Evolutionary conservation across 2,797 vertebrate species (phyloP).

Genomic region (Micropoecilia bifurca): DNA sequence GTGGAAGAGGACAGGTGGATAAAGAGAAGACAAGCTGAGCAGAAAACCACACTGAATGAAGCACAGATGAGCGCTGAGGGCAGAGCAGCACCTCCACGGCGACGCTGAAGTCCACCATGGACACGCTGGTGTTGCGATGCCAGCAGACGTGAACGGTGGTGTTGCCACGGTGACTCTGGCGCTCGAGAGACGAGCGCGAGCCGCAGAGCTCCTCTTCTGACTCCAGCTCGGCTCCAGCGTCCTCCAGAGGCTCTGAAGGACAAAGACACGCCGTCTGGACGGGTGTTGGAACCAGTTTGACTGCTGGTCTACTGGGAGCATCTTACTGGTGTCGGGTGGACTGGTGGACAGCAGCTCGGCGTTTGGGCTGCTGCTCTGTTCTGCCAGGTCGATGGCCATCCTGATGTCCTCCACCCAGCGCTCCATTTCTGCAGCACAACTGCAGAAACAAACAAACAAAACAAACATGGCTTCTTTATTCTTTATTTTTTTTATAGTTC

Average conservation of each 20-base stretch:
- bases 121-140: slow-evolving; percentile 95
- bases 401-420: slow-evolving; percentile 96
- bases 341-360: slow-evolving; percentile 86
- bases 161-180: slow-evolving; percentile 90
- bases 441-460: slow-evolving; percentile 50
- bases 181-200: slow-evolving; percentile 91
- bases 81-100: slow-evolving; percentile 89
- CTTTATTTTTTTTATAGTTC: no score
- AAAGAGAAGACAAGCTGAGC: slow-evolving; percentile 19
- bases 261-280: slow-evolving; percentile 2
- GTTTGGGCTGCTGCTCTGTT: slow-evolving; percentile 85
- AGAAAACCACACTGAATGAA: slow-evolving; percentile 6
- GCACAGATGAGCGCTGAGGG: slow-evolving; percentile 6
- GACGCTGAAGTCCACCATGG: slow-evolving; percentile 95
- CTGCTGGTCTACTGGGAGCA: neutral
- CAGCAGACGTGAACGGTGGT: slow-evolving; percentile 95
- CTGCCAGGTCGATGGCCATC: slow-evolving; percentile 94
- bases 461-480: neutral
- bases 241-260: slow-evolving; percentile 87
- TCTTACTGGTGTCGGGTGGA: slow-evolving; percentile 89
- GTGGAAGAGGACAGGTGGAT: neutral
- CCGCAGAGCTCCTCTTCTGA: slow-evolving; percentile 92
- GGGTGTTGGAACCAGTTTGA: neutral
- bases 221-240: slow-evolving; percentile 86
- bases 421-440: slow-evolving; percentile 91